phyloP scores from a whole-genome alignment of 37 sponge, comb jelly and placozoan genomes.

The Spongilla lacustris region DNA sequence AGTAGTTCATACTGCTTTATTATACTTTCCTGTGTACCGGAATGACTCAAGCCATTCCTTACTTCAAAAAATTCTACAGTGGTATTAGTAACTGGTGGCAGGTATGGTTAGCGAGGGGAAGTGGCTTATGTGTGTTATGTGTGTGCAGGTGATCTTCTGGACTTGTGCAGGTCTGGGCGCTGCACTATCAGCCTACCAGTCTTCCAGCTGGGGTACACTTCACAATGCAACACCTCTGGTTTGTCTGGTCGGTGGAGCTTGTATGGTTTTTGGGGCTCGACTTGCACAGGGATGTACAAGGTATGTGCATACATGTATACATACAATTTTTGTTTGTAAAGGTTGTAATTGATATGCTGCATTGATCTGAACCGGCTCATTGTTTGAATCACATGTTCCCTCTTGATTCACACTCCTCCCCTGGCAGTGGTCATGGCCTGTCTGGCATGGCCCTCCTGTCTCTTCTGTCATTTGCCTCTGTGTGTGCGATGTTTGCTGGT shows the following conservation, averaged over 20 bases:
- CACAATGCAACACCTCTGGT: neutral
- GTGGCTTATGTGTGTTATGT: neutral
- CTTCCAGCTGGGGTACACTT: constrained; percentile 36
- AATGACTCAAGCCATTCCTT: neutral
- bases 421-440: constrained; percentile 62
- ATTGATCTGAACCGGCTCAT: too few relatives aligned
- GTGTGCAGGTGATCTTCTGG: constrained; percentile 50
- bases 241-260: constrained; percentile 55
- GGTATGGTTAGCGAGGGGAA: neutral
- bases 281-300: constrained; percentile 75
- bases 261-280: constrained; percentile 69
- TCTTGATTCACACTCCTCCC: neutral
- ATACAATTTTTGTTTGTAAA: neutral
- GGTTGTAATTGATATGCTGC: neutral
- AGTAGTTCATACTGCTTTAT: constrained; percentile 54
- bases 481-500: constrained; percentile 73
- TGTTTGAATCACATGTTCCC: constrained; percentile 4
- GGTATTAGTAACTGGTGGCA: constrained; percentile 63
- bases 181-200: constrained; percentile 47
- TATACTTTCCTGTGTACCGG: constrained; percentile 14
- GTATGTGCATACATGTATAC: constrained; percentile 1
- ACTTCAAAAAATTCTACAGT: constrained; percentile 25
- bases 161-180: constrained; percentile 35
- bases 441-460: constrained; percentile 63
- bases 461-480: constrained; percentile 29